Conservation (phyloP, 2,797 vertebrate species). For the Oceanodroma leucorhoa region DNA sequence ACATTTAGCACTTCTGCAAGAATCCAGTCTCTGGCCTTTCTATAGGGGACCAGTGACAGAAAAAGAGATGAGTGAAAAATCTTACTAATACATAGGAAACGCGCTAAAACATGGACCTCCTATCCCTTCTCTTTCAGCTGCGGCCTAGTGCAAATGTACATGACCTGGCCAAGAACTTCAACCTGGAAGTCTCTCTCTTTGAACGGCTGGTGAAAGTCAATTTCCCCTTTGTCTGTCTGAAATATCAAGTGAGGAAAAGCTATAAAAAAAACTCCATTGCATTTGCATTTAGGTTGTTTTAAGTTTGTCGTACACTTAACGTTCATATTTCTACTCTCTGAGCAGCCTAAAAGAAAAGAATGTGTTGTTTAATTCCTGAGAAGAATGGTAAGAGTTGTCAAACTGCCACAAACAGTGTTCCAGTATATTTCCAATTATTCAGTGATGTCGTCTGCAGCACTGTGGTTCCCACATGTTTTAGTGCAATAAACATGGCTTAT, state of each 20-base stretch:
- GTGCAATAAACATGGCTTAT: neutral
- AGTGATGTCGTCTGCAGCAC: neutral
- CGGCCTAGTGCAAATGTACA: constrained; percentile 91
- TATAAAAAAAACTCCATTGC: neutral
- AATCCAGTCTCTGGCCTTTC: neutral
- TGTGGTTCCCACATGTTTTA: neutral
- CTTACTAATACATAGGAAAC: neutral
- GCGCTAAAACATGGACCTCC: neutral
- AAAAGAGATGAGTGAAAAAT: neutral
- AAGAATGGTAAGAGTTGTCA: neutral
- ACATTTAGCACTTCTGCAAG: neutral
- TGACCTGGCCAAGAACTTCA: constrained; percentile 91
- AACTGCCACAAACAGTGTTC: neutral
- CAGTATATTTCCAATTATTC: neutral
- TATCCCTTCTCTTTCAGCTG: constrained; percentile 78
- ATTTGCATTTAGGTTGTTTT: neutral
- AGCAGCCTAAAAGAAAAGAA: neutral
- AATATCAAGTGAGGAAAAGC: constrained; percentile 87
- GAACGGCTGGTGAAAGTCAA: constrained; percentile 88
- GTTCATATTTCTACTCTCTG: neutral
- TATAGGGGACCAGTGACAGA: neutral
- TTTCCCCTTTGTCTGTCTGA: constrained; percentile 88
- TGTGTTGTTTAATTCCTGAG: neutral
- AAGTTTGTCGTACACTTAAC: neutral
- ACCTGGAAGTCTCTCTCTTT: constrained; percentile 94